Evolutionary conservation across 2,113 vertebrate species (phyloP), one percentile per base, ranked within the genome.

Genomic region (Holacanthus passer): DNA sequence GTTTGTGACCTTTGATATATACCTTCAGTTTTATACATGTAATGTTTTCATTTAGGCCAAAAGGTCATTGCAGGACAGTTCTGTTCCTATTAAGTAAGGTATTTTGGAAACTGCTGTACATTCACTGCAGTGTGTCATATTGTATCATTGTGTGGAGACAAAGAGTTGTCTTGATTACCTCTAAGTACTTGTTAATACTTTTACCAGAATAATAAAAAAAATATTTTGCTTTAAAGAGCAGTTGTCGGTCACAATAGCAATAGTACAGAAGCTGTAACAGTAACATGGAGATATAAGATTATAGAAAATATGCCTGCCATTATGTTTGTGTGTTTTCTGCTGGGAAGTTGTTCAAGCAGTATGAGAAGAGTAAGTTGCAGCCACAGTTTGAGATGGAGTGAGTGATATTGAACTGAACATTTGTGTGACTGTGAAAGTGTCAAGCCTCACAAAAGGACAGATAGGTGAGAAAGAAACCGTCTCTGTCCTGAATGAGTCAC

Each of bases 1-100:
- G 20, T 70, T 66, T 81, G 35, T 73, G 39, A 84, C 45, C 45
- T 87, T 56, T 69, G 22, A 29, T 39, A 29, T 10, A 6, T 50
- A 20, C n/a, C 47, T 35, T 3, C 13, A 0, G 22, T 0, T 12
- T 53, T n/a, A 3, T 20, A 63, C 1, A 24, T 32, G 19, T 29
- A 0, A 9, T 41, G 24, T 65, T 3, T 43, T 19, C 1, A 2
- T 50, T 58, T 32, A 24, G 41, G 31, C 1, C 12, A 8, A 14
- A 66, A 31, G 0, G 22, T 58, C 11, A 4, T 9, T 39, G 2
- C 6, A 8, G 5, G n/a, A 27, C 17, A 20, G 1, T 4, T 45
- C 27, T 63, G 45, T 17, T n/a, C 20, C 4, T 9, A 1, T n/a
- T 4, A 24, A 19, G 27, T 58, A 1, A 39, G n/a, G 11, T n/a